Evolutionary conservation across 1,140 invertebrate species (phyloP), one percentile per base, ranked within the genome.

Genomic region (Lycorma delicatula): DNA sequence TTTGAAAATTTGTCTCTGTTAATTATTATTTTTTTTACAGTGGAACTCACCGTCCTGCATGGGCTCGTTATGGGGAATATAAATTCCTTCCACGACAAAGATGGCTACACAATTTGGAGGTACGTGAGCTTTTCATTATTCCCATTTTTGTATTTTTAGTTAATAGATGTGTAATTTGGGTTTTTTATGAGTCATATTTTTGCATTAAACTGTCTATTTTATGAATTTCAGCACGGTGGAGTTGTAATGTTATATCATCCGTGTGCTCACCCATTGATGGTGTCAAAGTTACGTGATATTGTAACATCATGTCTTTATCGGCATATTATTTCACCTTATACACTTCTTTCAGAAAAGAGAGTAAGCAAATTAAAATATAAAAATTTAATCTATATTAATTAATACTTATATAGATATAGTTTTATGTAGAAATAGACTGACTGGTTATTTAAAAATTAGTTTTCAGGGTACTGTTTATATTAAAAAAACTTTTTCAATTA

Each of bases 191-290:
- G n/a, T 25, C 16, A 55, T 36, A 36, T 61, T 56, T 23, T 53
- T 16, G 16, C 16, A 25, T 41, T 36, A 13, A 27, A 54, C 44
- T 47, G 12, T 23, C 25, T 46, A 23, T 9, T 46, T 20, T 41
- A 3, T 44, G 11, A 27, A 56, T 71, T 74, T 26, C 65, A 86
- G 79, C 90, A 93, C 71, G 91, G 91, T 52, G 84, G 83, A 3
- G 75, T 93, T 34, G 86, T 90, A 1, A 84, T 92, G 79, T 70
- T 94, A 7, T 93, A 92, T 68, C 89, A 95, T 77, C 91, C 91
- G 1, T 95, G 91, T 74, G 84, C 87, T 7, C 79, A 88, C 72
- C 74, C 73, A 1, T 59, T 74, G 4, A 78, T 88, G 74, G 79
- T 93, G 0, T 67, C 81, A 29, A 62, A 72, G 46, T 72, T 93